Conservation (phyloP, 1,140 invertebrate genomes). For the Rhynchophorus ferrugineus region DNA sequence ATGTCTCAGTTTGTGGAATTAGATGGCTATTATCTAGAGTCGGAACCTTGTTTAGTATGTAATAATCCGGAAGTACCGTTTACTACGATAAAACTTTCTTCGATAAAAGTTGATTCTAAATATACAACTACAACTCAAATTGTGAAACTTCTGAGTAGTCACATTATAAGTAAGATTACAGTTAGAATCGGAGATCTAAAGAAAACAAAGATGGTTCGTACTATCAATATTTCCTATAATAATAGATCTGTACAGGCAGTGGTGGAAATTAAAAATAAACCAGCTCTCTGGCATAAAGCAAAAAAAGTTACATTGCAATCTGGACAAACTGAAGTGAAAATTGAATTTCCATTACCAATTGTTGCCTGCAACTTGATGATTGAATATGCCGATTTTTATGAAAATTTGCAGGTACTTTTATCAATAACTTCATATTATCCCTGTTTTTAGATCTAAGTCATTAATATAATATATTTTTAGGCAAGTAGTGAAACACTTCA, state of each 20-base stretch:
- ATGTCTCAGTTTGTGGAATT: conserved; percentile 88
- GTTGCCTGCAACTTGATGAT: conserved; percentile 98
- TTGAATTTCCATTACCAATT: conserved; percentile 93
- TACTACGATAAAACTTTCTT: conserved; percentile 83
- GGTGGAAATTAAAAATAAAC: conserved; percentile 94
- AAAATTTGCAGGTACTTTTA: conserved; percentile 58
- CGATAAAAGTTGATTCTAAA: conserved; percentile 93
- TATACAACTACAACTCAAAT: conserved; percentile 97
- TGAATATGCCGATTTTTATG: conserved; percentile 96
- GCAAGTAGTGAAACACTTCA: conserved; percentile 82
- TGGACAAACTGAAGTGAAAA: conserved; percentile 91
- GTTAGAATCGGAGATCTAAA: conserved; percentile 92
- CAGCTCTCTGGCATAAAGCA: conserved; percentile 93
- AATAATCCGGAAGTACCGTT: conserved; percentile 93
- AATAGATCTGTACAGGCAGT: conserved; percentile 93
- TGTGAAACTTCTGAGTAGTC: conserved; percentile 89
- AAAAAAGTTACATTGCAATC: conserved; percentile 82
- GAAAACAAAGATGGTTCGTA: conserved; percentile 93
- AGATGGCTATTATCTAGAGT: conserved; percentile 94
- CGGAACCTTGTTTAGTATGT: conserved; percentile 93
- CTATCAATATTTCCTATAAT: conserved; percentile 95
- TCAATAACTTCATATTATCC: too few species aligned
- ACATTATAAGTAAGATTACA: conserved; percentile 91
- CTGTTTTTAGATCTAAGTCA: too few species aligned
- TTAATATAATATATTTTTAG: conserved; percentile 6